Evolutionary conservation across 1,140 invertebrate species (phyloP).

Genomic region (Macrotrachela quadricornifera): DNA sequence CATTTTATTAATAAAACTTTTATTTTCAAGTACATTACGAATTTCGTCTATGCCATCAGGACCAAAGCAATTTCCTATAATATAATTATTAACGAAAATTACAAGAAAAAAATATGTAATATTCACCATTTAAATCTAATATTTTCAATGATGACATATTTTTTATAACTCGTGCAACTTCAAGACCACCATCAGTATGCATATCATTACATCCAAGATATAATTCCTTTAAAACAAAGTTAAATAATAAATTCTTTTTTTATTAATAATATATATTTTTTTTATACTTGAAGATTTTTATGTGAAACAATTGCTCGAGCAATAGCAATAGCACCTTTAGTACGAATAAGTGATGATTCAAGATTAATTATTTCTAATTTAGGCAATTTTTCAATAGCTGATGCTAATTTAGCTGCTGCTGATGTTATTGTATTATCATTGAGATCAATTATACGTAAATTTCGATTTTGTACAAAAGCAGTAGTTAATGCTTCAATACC

Average conservation of each 20-base stretch:
- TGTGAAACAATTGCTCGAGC: constrained; percentile 34
- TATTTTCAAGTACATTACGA: background rate
- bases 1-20: too few species aligned
- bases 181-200: background rate
- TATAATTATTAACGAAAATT: too few species aligned
- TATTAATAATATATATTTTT: background rate
- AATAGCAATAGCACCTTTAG: constrained; percentile 49
- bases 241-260: background rate
- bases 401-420: constrained; percentile 48
- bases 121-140: background rate
- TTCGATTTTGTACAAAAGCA: constrained; percentile 50
- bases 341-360: constrained; percentile 68
- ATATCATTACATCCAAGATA: background rate
- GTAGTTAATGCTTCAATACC: constrained; percentile 58
- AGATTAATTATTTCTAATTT: constrained; percentile 49
- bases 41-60: constrained; percentile 4
- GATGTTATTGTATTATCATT: constrained; percentile 76
- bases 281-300: background rate
- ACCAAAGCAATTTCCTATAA: constrained; percentile 1
- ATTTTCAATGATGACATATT: background rate
- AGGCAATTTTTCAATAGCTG: constrained; percentile 40
- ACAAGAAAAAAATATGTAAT: too few species aligned
- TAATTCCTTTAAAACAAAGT: too few species aligned
- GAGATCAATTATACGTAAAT: constrained; percentile 58
- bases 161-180: background rate